Evolutionary conservation across 2,888 invertebrate species (phyloP).

Genomic region (Xanthostigma xanthostigma): DNA sequence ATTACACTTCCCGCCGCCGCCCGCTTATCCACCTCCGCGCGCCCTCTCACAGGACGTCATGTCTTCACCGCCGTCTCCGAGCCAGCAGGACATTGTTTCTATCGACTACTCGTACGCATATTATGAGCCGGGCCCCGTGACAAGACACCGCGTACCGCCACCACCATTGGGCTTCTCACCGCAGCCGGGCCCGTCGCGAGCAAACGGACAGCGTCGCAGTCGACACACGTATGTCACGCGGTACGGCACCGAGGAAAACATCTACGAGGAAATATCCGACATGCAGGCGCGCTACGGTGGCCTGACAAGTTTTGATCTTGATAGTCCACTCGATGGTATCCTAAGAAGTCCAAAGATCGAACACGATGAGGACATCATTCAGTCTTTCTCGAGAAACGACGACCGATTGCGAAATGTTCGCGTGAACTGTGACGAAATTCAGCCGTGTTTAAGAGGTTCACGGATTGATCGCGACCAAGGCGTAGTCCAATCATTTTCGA

Average conservation of each 20-base stretch:
- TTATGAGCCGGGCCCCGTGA: conserved; percentile 53
- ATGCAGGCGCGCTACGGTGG: conserved; percentile 23
- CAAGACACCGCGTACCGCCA: conserved; percentile 48
- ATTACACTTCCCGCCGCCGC: conserved; percentile 63
- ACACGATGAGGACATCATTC: no score
- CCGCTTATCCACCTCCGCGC: conserved; percentile 48
- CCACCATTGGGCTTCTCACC: conserved; percentile 1
- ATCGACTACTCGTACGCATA: conserved; percentile 72
- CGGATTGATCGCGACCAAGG: no score
- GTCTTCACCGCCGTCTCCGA: conserved; percentile 18
- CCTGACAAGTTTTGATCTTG: no score
- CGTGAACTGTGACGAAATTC: not conserved
- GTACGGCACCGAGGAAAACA: conserved; percentile 74
- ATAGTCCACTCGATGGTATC: no score
- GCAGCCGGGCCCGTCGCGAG: conserved; percentile 7
- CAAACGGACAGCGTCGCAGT: conserved; percentile 29
- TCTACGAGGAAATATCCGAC: conserved; percentile 66
- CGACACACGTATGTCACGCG: conserved; percentile 60
- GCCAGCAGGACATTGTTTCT: conserved; percentile 17
- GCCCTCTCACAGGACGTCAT: conserved; percentile 15
- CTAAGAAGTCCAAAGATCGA: no score
- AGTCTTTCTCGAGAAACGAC: conserved; percentile 14
- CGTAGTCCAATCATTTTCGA: no score
- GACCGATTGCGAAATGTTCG: conserved; percentile 7
- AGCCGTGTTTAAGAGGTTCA: conserved; percentile 12